Percentiles rank a stretch among this genome's conserved stretches.
phyloP scores from a whole-genome alignment of 1,140 invertebrate species.

The Leptopilina boulardi region DNA sequence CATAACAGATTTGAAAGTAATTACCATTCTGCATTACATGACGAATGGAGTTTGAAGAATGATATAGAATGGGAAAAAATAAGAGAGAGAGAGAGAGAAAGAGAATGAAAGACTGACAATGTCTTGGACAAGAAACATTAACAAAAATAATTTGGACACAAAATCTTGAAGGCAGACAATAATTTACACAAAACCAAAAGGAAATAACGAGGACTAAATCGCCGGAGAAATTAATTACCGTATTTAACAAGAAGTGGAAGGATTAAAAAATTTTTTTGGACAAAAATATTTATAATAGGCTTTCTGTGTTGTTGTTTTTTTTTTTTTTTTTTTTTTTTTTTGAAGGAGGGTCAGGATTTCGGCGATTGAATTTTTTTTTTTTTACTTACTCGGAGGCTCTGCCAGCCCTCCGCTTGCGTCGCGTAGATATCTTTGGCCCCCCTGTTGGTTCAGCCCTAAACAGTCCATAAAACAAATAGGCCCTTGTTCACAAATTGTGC shows the following conservation, averaged over 20 bases:
- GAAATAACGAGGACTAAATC: slow-evolving; percentile 32
- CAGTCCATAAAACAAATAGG: slow-evolving; percentile 74
- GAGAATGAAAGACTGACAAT: background rate
- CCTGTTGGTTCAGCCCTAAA: slow-evolving; percentile 77
- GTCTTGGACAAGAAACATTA: slow-evolving; percentile 32
- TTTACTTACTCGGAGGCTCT: slow-evolving; percentile 77
- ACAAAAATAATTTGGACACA: slow-evolving; percentile 25
- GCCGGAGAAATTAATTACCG: slow-evolving; percentile 35
- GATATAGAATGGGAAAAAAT: slow-evolving; percentile 27
- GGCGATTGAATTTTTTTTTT: slow-evolving; percentile 61
- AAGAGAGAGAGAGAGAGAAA: background rate
- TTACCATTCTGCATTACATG: slow-evolving; percentile 32
- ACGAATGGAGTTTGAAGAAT: slow-evolving; percentile 43
- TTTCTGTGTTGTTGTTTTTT: too few relatives aligned
- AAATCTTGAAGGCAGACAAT: slow-evolving; percentile 26
- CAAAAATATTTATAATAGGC: slow-evolving; percentile 46
- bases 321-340: slow-evolving; percentile 53
- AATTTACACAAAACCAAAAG: slow-evolving; percentile 7
- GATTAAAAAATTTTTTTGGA: slow-evolving; percentile 34
- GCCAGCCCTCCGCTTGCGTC: slow-evolving; percentile 75
- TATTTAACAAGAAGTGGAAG: slow-evolving; percentile 45
- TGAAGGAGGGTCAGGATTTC: slow-evolving; percentile 61
- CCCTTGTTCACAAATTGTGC: slow-evolving; percentile 67
- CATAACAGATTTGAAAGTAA: slow-evolving; percentile 37
- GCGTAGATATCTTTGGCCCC: slow-evolving; percentile 76